Percentiles rank a stretch among this genome's conserved stretches.
phyloP scores from a whole-genome alignment of 2,888 invertebrate species.

The Panopea generosa region DNA sequence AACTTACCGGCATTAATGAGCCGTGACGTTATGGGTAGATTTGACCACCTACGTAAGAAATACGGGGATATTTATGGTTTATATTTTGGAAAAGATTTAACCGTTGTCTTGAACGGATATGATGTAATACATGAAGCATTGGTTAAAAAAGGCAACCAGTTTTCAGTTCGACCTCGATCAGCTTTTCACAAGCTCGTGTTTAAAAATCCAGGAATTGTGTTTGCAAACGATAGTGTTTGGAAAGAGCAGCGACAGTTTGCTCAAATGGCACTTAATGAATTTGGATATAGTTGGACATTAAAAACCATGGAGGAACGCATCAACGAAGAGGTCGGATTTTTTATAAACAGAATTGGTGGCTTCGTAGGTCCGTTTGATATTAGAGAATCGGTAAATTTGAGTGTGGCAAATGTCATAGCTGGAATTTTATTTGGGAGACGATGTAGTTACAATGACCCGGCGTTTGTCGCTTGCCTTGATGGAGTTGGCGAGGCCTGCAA shows the following conservation, averaged over 20 bases:
- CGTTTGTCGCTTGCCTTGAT: slow-evolving; percentile 44
- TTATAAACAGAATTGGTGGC: slow-evolving; percentile 19
- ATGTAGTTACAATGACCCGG: slow-evolving; percentile 46
- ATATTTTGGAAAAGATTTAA: slow-evolving; percentile 50
- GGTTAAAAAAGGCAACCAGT: slow-evolving; percentile 44
- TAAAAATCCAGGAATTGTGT: slow-evolving; percentile 47
- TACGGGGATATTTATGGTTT: slow-evolving; percentile 56
- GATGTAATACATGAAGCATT: slow-evolving; percentile 57
- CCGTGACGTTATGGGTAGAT: slow-evolving; percentile 24
- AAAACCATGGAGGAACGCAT: slow-evolving; percentile 56
- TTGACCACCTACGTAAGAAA: slow-evolving; percentile 27
- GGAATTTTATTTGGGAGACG: slow-evolving; percentile 57
- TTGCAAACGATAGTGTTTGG: slow-evolving; percentile 51
- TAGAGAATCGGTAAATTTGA: slow-evolving; percentile 34
- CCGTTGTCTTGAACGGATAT: slow-evolving; percentile 50
- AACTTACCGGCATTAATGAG: slow-evolving; percentile 37
- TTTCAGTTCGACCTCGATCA: slow-evolving; percentile 46
- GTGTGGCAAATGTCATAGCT: slow-evolving; percentile 54
- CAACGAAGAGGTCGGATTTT: slow-evolving; percentile 47
- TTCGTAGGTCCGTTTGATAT: slow-evolving; percentile 38
- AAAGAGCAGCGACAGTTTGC: slow-evolving; percentile 52
- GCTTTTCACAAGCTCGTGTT: slow-evolving; percentile 46
- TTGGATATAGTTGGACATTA: slow-evolving; percentile 50
- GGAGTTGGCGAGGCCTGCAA: slow-evolving; percentile 44
- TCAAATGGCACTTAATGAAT: slow-evolving; percentile 50